Base-by-base conservation (phyloP, 2,888 invertebrate species). In the Selenia dentaria region DNA sequence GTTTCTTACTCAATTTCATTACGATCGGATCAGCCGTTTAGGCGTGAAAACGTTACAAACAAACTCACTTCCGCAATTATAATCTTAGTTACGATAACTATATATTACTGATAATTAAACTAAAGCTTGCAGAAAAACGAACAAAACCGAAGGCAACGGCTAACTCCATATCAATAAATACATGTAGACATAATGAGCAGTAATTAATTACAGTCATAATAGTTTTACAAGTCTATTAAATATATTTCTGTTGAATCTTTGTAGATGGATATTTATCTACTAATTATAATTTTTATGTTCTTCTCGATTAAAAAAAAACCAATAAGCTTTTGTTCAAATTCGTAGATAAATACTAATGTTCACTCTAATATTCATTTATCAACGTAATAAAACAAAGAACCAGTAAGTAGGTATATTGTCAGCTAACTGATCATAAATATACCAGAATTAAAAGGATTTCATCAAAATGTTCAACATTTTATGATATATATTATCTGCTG, bases 161-260 rank as follows among this genome's bases (percentile, higher is more conserved):
- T n/a, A n/a, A n/a, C n/a, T n/a, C n/a, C n/a, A n/a, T n/a, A n/a
- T n/a, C n/a, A n/a, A n/a, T n/a, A n/a, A n/a, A n/a, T n/a, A n/a
- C n/a, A n/a, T n/a, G n/a, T n/a, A n/a, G n/a, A n/a, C n/a, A n/a
- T n/a, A n/a, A n/a, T n/a, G 16, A 16, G 16, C 16, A 16, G 16
- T 16, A 16, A 16, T 36, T 34, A 39, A 45, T 39, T 35, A 24
- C 27, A 5, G 20, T 26, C 35, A 6, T 40, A 40, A 44, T 40
- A 40, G 40, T 39, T 39, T 47, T 36, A 40, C 31, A 47, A 36
- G 40, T 47, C 25, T 32, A 40, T 47, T 32, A 36, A 22, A 36
- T 31, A 22, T 6, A 3, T 8, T 33, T 18, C 9, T 11, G 2
- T 34, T 38, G 13, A 10, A 38, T 29, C 20, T 18, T 13, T 29